Conservation (phyloP, 2,888 invertebrate species). For the Hemicrepidius hirtus region DNA sequence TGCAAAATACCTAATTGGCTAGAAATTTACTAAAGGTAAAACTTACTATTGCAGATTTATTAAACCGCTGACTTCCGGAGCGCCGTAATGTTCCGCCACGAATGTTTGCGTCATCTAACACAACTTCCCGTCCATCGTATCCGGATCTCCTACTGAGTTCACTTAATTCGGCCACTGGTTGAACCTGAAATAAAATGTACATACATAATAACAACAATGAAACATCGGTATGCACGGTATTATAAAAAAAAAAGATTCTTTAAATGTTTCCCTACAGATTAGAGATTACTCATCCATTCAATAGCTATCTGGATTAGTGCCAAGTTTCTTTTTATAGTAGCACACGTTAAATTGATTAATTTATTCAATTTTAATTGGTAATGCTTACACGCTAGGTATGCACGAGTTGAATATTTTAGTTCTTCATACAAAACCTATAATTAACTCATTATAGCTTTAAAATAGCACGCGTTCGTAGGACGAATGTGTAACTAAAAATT, state of each 20-base stretch:
- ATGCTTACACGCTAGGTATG: too few species aligned
- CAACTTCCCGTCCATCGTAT: constrained; percentile 80
- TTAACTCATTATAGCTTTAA: not conserved
- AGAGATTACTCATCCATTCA: too few species aligned
- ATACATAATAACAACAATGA: too few species aligned
- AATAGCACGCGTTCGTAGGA: too few species aligned
- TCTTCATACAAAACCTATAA: not conserved
- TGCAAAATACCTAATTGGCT: not conserved
- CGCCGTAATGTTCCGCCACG: constrained; percentile 87
- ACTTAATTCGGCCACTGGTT: constrained; percentile 93
- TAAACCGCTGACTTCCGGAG: constrained; percentile 87
- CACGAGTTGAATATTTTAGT: not conserved
- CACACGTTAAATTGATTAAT: too few species aligned
- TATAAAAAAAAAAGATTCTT: too few species aligned
- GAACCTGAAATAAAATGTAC: constrained; percentile 79
- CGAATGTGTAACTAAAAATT: too few species aligned
- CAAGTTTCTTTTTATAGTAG: too few species aligned
- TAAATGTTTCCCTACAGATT: not conserved
- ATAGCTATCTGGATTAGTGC: too few species aligned
- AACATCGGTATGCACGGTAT: not conserved
- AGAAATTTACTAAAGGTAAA: not conserved
- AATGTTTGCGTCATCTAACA: constrained; percentile 80
- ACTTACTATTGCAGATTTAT: constrained; percentile 78
- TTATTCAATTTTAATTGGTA: too few species aligned
- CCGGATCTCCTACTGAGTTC: constrained; percentile 88